phyloP scores from a whole-genome alignment of 2,888 invertebrate genomes.

The Andrena camellia region DNA sequence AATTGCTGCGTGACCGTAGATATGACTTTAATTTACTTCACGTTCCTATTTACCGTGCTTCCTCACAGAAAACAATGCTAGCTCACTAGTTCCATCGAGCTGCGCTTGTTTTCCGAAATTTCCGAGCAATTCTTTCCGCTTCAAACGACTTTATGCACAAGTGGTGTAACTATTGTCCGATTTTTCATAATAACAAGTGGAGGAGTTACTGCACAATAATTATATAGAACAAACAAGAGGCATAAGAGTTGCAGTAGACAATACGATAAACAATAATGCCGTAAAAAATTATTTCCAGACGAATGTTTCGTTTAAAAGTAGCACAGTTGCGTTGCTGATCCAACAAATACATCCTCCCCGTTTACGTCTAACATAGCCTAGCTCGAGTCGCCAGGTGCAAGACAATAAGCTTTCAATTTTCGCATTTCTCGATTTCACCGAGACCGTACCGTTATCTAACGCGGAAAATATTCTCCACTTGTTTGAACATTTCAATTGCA shows the following conservation, averaged over 20 bases:
- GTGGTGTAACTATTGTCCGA: neutral
- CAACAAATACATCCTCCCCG: neutral
- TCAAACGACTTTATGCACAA: neutral
- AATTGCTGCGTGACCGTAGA: slow-evolving; percentile 9
- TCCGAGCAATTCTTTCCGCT: slow-evolving; percentile 4
- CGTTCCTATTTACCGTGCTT: slow-evolving; percentile 16
- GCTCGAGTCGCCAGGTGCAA: neutral
- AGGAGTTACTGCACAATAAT: neutral
- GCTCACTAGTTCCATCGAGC: slow-evolving; percentile 30
- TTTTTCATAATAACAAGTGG: neutral
- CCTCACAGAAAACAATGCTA: slow-evolving; percentile 33
- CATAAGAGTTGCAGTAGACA: neutral
- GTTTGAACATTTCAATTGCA: slow-evolving; percentile 12
- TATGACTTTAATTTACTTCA: neutral
- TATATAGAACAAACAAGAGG: neutral
- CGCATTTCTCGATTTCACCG: slow-evolving; percentile 13
- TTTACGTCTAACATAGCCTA: slow-evolving; percentile 15
- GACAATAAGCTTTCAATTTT: neutral
- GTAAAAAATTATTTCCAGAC: too few relatives aligned
- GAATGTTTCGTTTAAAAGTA: too few relatives aligned
- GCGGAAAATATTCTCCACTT: slow-evolving; percentile 9
- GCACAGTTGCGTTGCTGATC: too few relatives aligned
- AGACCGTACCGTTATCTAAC: neutral
- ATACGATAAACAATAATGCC: too few relatives aligned
- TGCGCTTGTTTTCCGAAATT: slow-evolving; percentile 28